These are phyloP conservation scores for Leptodactylus fallax DNA, from an alignment of 2,797 vertebrate species.

Conservation along the genomic window DNA sequence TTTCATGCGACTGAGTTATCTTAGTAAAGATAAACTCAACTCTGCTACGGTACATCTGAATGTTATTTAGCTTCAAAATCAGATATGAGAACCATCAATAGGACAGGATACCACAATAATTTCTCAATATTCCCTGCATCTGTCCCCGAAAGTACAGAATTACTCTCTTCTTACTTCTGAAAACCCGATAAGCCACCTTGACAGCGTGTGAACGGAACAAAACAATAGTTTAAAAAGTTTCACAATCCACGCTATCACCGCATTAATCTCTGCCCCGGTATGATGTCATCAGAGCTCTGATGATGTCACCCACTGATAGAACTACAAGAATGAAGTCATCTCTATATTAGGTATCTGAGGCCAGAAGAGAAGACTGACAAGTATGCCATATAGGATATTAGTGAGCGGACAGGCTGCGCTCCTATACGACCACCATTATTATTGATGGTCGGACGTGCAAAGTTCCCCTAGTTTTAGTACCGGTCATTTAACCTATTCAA, in stretches of 20 bases:
- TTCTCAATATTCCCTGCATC: not conserved
- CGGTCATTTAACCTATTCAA: constrained; percentile 22
- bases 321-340: not conserved
- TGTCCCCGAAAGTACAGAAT: not conserved
- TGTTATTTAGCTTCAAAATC: not conserved
- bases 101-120: constrained; percentile 3
- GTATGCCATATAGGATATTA: not conserved
- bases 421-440: not conserved
- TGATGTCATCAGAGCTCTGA: constrained; percentile 1
- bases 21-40: not conserved
- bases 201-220: not conserved
- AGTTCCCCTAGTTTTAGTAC: not conserved
- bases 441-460: not conserved
- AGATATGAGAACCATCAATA: not conserved
- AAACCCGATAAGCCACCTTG: not conserved
- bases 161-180: not conserved
- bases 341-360: not conserved
- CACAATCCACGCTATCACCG: not conserved
- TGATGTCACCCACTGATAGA: not conserved
- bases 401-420: not conserved
- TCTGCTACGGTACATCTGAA: too few species aligned
- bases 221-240: not conserved
- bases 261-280: not conserved
- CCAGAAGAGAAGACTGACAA: not conserved
- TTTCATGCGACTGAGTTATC: not conserved